Conservation (phyloP, 2,797 vertebrate genomes). For the Mormyrus proboscirostris region DNA sequence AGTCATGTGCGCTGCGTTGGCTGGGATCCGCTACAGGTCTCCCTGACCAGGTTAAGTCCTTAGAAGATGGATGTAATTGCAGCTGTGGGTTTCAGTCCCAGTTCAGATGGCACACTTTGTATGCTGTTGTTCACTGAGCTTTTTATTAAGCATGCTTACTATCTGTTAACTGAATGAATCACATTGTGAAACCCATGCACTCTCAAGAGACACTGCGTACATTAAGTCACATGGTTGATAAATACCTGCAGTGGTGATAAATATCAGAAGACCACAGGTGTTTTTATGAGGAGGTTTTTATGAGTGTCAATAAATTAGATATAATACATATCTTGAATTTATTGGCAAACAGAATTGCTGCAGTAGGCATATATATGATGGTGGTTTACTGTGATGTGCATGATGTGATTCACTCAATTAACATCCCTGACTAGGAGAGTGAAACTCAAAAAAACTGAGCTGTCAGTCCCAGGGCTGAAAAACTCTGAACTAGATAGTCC, state of each 20-base stretch:
- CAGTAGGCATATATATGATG: neutral
- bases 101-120: neutral
- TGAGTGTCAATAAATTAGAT: neutral
- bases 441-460: neutral
- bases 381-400: neutral
- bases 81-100: neutral
- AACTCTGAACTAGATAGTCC: neutral
- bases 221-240: neutral
- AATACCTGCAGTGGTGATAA: neutral
- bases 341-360: neutral
- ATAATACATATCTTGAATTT: neutral
- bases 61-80: neutral
- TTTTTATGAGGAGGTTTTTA: neutral
- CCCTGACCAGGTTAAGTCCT: neutral
- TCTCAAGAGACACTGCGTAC: neutral
- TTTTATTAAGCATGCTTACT: neutral
- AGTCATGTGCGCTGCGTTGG: neutral
- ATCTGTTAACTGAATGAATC: neutral
- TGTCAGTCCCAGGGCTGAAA: neutral
- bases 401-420: neutral
- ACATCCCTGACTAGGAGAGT: neutral
- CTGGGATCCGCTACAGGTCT: neutral
- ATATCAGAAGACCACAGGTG: neutral
- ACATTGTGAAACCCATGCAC: neutral
- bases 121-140: neutral